These are phyloP conservation scores for Automeris io DNA, from an alignment of 2,888 invertebrate species.

Conservation along the genomic window DNA sequence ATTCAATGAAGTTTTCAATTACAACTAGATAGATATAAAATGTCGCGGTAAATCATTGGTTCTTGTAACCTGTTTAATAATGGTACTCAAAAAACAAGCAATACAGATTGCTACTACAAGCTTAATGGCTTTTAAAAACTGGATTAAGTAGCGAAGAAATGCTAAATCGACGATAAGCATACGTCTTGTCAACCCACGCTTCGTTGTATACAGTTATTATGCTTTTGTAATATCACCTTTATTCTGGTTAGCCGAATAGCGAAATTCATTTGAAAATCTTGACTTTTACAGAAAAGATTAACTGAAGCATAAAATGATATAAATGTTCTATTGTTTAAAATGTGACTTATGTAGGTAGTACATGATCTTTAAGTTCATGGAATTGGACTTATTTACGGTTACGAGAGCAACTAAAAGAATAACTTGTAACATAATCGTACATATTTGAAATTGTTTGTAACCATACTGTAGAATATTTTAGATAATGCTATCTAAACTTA, in stretches of 20 bases:
- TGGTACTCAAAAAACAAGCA: slow-evolving; percentile 44
- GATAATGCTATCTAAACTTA: too few species aligned
- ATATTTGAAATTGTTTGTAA: not conserved
- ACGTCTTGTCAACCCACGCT: slow-evolving; percentile 69
- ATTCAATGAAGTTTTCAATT: too few species aligned
- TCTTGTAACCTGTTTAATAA: slow-evolving; percentile 19
- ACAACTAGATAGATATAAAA: slow-evolving; percentile 7
- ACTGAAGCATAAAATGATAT: slow-evolving; percentile 18
- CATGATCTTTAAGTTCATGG: slow-evolving; percentile 7
- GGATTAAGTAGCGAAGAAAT: slow-evolving; percentile 72
- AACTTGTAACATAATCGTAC: slow-evolving; percentile 15
- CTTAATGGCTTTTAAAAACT: slow-evolving; percentile 67
- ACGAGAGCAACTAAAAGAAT: slow-evolving; percentile 6
- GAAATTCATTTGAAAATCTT: not conserved
- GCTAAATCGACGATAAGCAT: slow-evolving; percentile 70
- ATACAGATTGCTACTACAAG: slow-evolving; percentile 64
- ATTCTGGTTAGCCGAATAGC: not conserved
- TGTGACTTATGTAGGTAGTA: slow-evolving; percentile 12
- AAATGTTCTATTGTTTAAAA: slow-evolving; percentile 25
- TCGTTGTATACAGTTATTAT: slow-evolving; percentile 2
- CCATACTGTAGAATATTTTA: too few species aligned
- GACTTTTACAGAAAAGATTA: slow-evolving; percentile 11
- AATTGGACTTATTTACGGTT: slow-evolving; percentile 8
- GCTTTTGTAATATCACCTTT: not conserved
- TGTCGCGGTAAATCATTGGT: slow-evolving; percentile 19